These are phyloP conservation scores for Carterocephalus palaemon DNA, from an alignment of 2,888 invertebrate genomes.

Conservation along the genomic window DNA sequence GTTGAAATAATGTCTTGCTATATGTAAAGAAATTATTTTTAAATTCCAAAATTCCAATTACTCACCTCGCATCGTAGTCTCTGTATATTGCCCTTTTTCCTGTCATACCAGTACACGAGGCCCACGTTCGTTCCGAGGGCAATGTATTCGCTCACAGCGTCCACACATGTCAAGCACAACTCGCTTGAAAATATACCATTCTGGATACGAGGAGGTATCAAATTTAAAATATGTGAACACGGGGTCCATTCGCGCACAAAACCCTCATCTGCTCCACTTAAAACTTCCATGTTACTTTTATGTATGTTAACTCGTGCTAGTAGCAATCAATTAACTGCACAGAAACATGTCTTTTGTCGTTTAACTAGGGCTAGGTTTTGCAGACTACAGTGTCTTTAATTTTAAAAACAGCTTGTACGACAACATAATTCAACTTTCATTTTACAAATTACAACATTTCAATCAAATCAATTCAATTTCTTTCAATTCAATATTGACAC, in stretches of 20 bases:
- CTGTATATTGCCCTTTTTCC: slow-evolving; percentile 86
- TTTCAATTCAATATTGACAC: too few relatives aligned
- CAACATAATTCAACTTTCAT: too few relatives aligned
- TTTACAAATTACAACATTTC: too few relatives aligned
- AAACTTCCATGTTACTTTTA: slow-evolving; percentile 57
- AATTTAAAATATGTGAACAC: slow-evolving; percentile 84
- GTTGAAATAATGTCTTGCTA: too few relatives aligned
- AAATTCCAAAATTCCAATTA: too few relatives aligned
- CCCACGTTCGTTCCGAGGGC: slow-evolving; percentile 92
- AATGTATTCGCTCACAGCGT: slow-evolving; percentile 88
- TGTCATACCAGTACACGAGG: slow-evolving; percentile 91
- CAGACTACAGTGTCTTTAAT: too few relatives aligned
- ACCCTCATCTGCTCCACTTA: slow-evolving; percentile 67
- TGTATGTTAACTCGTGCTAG: slow-evolving; percentile 15
- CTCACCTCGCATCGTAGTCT: slow-evolving; percentile 89
- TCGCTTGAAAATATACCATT: slow-evolving; percentile 87
- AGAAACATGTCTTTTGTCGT: neutral
- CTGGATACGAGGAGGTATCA: slow-evolving; percentile 86
- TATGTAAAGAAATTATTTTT: too few relatives aligned
- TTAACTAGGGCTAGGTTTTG: too few relatives aligned
- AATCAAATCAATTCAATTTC: too few relatives aligned
- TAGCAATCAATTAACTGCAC: slow-evolving; percentile 20
- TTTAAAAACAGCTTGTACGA: too few relatives aligned
- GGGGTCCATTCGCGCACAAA: slow-evolving; percentile 90
- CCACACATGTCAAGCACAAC: slow-evolving; percentile 88